A percentile compares a stretch with the other conserved stretches of the same genome.
Evolutionary conservation across 1,140 invertebrate species (phyloP).

Genomic region (Ridgeia piscesae): DNA sequence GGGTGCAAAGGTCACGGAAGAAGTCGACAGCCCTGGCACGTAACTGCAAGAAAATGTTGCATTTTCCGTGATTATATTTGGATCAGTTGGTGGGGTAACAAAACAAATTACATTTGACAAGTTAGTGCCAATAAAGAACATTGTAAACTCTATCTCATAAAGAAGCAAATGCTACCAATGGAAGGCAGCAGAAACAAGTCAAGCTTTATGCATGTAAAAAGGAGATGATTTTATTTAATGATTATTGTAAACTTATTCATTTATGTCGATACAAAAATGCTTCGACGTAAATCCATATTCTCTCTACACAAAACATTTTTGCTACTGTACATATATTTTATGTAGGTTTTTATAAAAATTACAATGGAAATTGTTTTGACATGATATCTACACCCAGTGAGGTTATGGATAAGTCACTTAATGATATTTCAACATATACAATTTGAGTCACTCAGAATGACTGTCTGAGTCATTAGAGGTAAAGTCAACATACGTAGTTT

Average conservation of each 20-base stretch:
- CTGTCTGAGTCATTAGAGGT: too few relatives aligned
- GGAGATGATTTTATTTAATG: neutral
- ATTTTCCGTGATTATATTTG: neutral
- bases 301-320: neutral
- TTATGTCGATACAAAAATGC: neutral
- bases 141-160: neutral
- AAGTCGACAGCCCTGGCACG: conserved; percentile 49
- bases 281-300: too few relatives aligned
- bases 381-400: too few relatives aligned
- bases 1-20: conserved; percentile 53
- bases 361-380: too few relatives aligned
- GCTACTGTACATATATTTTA: neutral
- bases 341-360: neutral
- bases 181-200: too few relatives aligned
- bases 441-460: too few relatives aligned
- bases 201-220: too few relatives aligned
- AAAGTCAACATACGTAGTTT: too few relatives aligned
- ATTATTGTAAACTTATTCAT: neutral
- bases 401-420: too few relatives aligned
- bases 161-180: neutral
- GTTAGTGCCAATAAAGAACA: neutral
- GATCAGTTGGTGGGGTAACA: neutral
- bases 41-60: conserved; percentile 43
- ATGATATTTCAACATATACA: too few relatives aligned
- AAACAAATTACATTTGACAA: neutral